These are phyloP conservation scores for Ectobius pallidus DNA, from an alignment of 2,888 invertebrate species.

Conservation along the genomic window DNA sequence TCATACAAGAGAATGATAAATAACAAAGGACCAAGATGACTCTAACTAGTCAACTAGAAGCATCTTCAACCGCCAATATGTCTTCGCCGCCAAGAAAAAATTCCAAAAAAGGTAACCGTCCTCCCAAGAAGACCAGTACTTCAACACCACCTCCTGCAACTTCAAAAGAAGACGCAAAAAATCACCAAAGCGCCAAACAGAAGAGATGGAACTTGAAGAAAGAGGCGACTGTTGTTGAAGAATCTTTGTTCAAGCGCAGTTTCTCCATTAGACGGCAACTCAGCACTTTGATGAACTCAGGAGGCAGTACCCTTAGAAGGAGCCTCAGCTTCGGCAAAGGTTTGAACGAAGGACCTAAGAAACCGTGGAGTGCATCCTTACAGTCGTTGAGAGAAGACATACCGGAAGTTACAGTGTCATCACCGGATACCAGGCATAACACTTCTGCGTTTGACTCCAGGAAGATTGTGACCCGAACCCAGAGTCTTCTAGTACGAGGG, in stretches of 20 bases:
- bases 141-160: not conserved
- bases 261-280: not conserved
- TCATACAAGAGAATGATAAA: too few relatives aligned
- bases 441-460: conserved; percentile 2
- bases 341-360: not conserved
- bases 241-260: not conserved
- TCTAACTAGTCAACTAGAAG: not conserved
- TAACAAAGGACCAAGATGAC: too few relatives aligned
- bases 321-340: conserved; percentile 9
- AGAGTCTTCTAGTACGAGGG: not conserved
- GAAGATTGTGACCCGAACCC: conserved; percentile 5
- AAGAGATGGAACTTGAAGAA: not conserved
- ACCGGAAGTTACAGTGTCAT: not conserved
- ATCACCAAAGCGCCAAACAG: not conserved
- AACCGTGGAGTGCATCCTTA: not conserved
- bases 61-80: too few relatives aligned
- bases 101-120: not conserved
- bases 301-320: not conserved
- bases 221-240: not conserved
- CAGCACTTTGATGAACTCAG: not conserved
- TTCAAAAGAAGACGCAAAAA: not conserved
- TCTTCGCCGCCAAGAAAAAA: not conserved
- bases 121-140: not conserved
- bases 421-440: not conserved
- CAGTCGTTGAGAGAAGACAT: not conserved